Percentiles rank a stretch among this genome's conserved stretches.
phyloP scores from a whole-genome alignment of 2,797 vertebrate species.

The Pogonophryne albipinna region DNA sequence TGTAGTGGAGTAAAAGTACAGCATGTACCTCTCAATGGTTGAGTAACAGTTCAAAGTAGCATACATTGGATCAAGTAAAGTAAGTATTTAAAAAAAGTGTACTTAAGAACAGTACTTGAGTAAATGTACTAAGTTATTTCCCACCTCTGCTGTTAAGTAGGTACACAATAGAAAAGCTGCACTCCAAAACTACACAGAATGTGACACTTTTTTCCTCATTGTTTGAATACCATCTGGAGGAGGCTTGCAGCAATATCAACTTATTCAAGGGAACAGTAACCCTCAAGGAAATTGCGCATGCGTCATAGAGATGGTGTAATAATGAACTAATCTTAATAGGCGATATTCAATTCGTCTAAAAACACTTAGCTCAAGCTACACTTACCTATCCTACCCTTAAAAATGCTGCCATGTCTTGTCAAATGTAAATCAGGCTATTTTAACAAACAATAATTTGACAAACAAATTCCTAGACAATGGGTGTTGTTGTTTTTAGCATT shows the following conservation, averaged over 20 bases:
- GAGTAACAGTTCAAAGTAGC: too few relatives aligned
- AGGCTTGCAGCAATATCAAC: slow-evolving; percentile 5
- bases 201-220: slow-evolving; percentile 62
- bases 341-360: too few relatives aligned
- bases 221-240: slow-evolving; percentile 60
- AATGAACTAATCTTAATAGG: neutral
- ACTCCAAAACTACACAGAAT: slow-evolving; percentile 12
- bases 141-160: too few relatives aligned
- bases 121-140: neutral
- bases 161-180: neutral
- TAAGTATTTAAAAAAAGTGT: too few relatives aligned
- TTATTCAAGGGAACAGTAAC: slow-evolving; percentile 40
- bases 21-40: too few relatives aligned
- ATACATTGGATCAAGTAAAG: too few relatives aligned
- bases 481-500: neutral
- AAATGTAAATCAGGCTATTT: neutral
- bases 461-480: too few relatives aligned
- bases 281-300: slow-evolving; percentile 52
- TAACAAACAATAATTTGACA: too few relatives aligned
- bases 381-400: too few relatives aligned
- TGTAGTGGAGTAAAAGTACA: too few relatives aligned
- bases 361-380: too few relatives aligned
- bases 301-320: neutral
- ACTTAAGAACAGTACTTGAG: too few relatives aligned
- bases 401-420: neutral